These are phyloP conservation scores for Semibalanus balanoides DNA, from an alignment of 1,140 invertebrate species.

Conservation along the genomic window DNA sequence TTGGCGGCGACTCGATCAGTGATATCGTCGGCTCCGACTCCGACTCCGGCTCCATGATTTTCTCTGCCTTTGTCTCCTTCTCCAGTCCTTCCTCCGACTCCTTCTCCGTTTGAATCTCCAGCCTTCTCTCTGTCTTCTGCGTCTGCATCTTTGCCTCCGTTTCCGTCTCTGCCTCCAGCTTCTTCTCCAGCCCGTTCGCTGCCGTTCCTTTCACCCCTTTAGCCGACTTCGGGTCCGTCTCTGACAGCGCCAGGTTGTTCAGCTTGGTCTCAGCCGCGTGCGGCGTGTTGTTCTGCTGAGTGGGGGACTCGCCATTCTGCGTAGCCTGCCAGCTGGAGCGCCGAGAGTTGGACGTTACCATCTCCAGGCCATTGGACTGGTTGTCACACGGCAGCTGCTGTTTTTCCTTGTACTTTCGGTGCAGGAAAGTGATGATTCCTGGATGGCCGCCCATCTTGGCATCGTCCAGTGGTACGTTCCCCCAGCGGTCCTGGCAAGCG, in stretches of 20 bases:
- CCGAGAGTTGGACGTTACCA: not conserved
- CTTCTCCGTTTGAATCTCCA: not conserved
- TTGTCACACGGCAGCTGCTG: not conserved
- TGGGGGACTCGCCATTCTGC: too few relatives aligned
- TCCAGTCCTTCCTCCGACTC: not conserved
- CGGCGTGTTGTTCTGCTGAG: not conserved
- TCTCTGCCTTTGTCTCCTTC: too few relatives aligned
- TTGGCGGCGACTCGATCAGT: too few relatives aligned
- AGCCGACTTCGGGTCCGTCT: not conserved
- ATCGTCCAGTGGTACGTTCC: constrained; percentile 72
- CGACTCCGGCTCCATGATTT: not conserved
- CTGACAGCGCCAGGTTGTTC: not conserved
- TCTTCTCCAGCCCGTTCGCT: not conserved
- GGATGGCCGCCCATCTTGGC: constrained; percentile 63
- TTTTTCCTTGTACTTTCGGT: not conserved
- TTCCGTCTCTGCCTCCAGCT: not conserved
- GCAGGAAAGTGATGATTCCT: not conserved
- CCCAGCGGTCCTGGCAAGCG: constrained; percentile 46
- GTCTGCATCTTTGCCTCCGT: not conserved
- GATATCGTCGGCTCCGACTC: not conserved
- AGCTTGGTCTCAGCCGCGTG: not conserved
- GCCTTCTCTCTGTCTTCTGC: not conserved
- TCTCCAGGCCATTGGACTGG: not conserved
- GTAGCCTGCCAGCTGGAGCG: not conserved
- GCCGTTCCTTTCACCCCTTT: not conserved